phyloP scores from a whole-genome alignment of 2,113 vertebrate species.

The Condylura cristata region DNA sequence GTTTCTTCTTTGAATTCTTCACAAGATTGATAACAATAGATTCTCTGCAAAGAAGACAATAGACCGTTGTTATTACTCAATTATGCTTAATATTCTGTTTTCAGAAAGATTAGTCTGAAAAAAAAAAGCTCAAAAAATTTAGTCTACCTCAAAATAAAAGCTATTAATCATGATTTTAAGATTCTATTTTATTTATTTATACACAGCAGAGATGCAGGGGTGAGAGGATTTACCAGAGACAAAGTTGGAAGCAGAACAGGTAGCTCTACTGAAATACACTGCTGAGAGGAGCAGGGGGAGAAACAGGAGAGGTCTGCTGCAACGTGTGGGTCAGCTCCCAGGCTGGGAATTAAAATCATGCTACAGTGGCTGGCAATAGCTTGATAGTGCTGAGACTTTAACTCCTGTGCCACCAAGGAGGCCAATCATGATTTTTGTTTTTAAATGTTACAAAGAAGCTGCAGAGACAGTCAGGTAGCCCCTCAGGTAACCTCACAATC shows the following conservation, averaged over 20 bases:
- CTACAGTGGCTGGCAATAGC: too few relatives aligned
- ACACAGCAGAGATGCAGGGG: too few relatives aligned
- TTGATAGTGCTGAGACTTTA: too few relatives aligned
- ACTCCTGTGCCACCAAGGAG: too few relatives aligned
- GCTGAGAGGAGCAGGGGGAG: too few relatives aligned
- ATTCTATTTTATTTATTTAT: too few relatives aligned
- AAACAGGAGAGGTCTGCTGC: too few relatives aligned
- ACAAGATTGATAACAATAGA: constrained; percentile 79
- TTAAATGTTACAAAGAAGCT: not conserved
- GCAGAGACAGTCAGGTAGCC: not conserved
- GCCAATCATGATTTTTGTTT: not conserved
- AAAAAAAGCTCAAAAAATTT: not conserved
- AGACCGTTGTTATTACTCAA: constrained; percentile 65
- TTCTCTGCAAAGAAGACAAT: constrained; percentile 85
- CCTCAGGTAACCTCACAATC: not conserved
- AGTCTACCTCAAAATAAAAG: not conserved
- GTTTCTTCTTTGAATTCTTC: constrained; percentile 86
- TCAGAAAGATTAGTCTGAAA: constrained; percentile 20
- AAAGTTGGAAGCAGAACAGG: too few relatives aligned
- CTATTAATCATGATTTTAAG: not conserved
- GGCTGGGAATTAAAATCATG: too few relatives aligned
- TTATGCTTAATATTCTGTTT: constrained; percentile 46
- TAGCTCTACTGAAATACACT: too few relatives aligned
- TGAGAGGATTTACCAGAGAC: too few relatives aligned
- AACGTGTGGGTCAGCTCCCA: too few relatives aligned